Base-by-base conservation (phyloP, 2,113 vertebrate species). In the Gallinago jamesoni region DNA sequence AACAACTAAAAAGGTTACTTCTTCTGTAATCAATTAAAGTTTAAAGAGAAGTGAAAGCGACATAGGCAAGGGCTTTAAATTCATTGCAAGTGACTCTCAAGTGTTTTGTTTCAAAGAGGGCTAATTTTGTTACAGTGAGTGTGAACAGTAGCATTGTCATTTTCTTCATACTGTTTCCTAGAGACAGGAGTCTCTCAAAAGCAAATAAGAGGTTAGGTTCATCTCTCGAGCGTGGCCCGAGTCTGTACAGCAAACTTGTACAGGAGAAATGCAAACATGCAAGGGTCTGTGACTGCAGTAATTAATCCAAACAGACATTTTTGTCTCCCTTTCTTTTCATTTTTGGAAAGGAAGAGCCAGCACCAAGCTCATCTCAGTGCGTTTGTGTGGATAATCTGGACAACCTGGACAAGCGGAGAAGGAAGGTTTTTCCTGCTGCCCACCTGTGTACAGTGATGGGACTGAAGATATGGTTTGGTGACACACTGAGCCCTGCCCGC, bases 1-100 rank as follows among this genome's bases (percentile, higher is more conserved):
- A 95, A 90, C 84, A 82, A 43, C 87, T 78, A 59, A 60, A 96
- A 91, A 83, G 78, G 91, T 94, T 93, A 76, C 64, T 94, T 82
- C 48, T 86, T 41, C 73, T 81, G 33, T 81, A 81, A 79, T 93
- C 89, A 92, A 83, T 90, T 90, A 43, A 88, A 92, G 60, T 91
- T 62, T 78, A 89, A 84, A 91, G 75, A 87, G 52, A 89, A 67
- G 33, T 68, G 64, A 87, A 95, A 91, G 67, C 76, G 64, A 67
- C 53, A 62, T 30, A 47, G 67, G 33, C 63, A 80, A 80, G 75
- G 73, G 55, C 76, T 95, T 84, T 75, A 78, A 67, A 76, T 84
- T 82, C 53, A 50, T 14, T 94, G 68, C 62, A 83, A 93, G 78
- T 76, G 68, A 67, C 83, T 84, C 87, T 94, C 18, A 4, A 91